Conservation (phyloP, 2,888 invertebrate genomes). For the Polietes domitor region DNA sequence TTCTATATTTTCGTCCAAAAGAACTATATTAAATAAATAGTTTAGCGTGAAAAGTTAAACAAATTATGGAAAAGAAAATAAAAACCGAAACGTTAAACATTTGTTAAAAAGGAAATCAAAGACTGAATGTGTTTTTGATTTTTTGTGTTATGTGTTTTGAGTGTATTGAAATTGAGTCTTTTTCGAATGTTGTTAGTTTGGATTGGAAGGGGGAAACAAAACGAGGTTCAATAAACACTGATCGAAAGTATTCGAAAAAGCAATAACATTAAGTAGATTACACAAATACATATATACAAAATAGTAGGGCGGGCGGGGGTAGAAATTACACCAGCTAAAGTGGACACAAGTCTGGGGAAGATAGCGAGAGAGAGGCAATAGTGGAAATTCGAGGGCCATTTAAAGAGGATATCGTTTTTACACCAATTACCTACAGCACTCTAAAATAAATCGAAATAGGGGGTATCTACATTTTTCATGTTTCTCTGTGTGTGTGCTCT, state of each 20-base stretch:
- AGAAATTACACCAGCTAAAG: not conserved
- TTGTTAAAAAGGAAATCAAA: slow-evolving; percentile 19
- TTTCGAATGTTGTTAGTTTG: slow-evolving; percentile 9
- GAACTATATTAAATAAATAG: not conserved
- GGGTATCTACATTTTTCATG: not conserved
- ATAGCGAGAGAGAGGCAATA: slow-evolving; percentile 40
- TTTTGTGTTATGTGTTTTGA: slow-evolving; percentile 5
- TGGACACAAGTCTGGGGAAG: slow-evolving; percentile 17
- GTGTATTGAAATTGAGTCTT: not conserved
- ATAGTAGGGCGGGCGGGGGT: not conserved
- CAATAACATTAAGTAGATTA: slow-evolving; percentile 3
- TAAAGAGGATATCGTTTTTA: slow-evolving; percentile 51
- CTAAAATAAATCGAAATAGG: slow-evolving; percentile 1
- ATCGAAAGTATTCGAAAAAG: slow-evolving; percentile 5
- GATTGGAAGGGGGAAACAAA: slow-evolving; percentile 18
- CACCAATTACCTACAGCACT: slow-evolving; percentile 69
- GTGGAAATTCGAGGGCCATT: slow-evolving; percentile 50
- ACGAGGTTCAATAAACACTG: not conserved
- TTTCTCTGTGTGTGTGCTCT: slow-evolving; percentile 8
- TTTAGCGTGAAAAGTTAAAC: not conserved
- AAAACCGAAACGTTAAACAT: not conserved
- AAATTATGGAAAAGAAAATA: not conserved
- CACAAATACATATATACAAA: slow-evolving; percentile 6
- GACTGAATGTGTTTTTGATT: not conserved
- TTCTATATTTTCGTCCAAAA: not conserved